Percentiles rank a stretch among this genome's conserved stretches.
Evolutionary conservation across 2,797 vertebrate genomes (phyloP).

Genomic region (Zenarchopterus dispar): DNA sequence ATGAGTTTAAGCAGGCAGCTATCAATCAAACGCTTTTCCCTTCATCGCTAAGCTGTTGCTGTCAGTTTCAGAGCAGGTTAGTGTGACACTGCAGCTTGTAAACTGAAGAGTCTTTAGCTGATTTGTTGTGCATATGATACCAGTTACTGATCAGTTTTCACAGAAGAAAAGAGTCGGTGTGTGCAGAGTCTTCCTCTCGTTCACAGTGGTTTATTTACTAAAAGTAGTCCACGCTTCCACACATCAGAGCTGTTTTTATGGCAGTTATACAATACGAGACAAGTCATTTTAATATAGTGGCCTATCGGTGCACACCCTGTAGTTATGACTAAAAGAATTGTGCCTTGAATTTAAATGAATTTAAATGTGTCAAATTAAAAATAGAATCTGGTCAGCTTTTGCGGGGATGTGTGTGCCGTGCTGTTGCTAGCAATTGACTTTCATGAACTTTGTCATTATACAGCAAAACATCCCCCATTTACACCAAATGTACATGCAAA

Average conservation of each 20-base stretch:
- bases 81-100: no score
- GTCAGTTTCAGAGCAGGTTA: no score
- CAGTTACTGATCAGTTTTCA: no score
- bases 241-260: background rate
- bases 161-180: no score
- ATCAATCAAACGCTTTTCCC: no score
- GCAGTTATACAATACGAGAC: background rate
- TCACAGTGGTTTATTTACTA: background rate
- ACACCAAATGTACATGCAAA: background rate
- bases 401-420: background rate
- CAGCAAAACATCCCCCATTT: slow-evolving; percentile 6
- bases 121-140: no score
- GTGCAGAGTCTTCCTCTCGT: no score
- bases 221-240: background rate
- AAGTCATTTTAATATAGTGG: background rate
- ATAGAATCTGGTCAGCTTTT: background rate
- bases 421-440: slow-evolving; percentile 26
- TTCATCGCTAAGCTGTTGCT: no score
- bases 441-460: slow-evolving; percentile 24
- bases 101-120: no score
- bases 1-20: no score
- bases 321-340: background rate
- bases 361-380: no score
- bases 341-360: background rate
- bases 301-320: background rate